Base-by-base conservation (phyloP, 2,113 vertebrate species). In the Osmerus eperlanus region DNA sequence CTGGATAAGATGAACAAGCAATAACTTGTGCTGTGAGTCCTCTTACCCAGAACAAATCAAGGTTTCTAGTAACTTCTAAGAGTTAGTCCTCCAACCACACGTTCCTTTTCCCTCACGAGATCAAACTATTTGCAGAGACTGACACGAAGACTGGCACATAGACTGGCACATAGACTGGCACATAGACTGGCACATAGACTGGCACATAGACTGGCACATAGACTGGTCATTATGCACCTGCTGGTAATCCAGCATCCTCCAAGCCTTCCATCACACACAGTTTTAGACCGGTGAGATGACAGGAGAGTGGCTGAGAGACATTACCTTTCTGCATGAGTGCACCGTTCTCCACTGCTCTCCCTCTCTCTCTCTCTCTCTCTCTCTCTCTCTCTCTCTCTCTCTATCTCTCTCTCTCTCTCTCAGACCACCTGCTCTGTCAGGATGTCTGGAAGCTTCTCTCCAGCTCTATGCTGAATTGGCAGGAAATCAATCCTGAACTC, bases 401-500 rank as follows among this genome's bases (percentile, higher is more conserved):
- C 21, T 21, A 0, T 21, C 47, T 52, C 36, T 53, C 23, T 8
- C 47, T 65, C 59, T 13, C 7, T 47, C 19, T 51, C 52, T 25
- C 79, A 77, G 73, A 78, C 67, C 83, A 86, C 86, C 84, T 78
- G 85, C 81, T 84, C 80, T 64, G 75, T 74, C 74, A 74, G 55
- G 64, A 82, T 67, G 82, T 79, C 81, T 84, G 72, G 59, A 75
- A 75, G 60, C 68, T 73, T 82, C 13, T 16, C 60, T 62, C 80
- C 72, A 76, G 81, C 82, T 54, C 70, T 76, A 71, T 75, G 76
- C 68, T 76, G 55, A 82, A 84, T 85, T 87, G 88, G 84, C 87
- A 86, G 85, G 71, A 88, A 90, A 88, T 86, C 89, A 85, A 90
- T 88, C 79, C 81, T 6, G 18, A 76, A 78, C 80, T 81, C 83